Evolutionary conservation across 2,888 invertebrate species (phyloP).

Genomic region (Lagria hirta): DNA sequence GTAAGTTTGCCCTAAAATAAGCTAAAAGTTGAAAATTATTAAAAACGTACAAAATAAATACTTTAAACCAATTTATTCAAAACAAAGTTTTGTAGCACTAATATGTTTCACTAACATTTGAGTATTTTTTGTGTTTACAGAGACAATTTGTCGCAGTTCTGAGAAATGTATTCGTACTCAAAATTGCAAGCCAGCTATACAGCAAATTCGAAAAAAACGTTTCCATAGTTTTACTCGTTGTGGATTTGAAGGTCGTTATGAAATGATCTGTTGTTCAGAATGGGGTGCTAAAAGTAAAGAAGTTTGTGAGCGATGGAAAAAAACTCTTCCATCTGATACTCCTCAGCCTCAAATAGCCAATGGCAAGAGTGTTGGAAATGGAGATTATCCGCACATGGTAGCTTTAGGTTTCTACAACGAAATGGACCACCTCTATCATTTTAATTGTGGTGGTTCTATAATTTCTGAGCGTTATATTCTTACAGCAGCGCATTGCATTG

Average conservation of each 20-base stretch:
- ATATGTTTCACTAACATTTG: too few relatives aligned
- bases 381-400: conserved; percentile 57
- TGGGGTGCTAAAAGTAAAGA: background rate
- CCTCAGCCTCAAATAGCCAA: conserved; percentile 44
- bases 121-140: too few relatives aligned
- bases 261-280: conserved; percentile 3
- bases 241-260: background rate
- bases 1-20: too few relatives aligned
- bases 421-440: conserved; percentile 36
- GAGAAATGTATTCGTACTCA: too few relatives aligned
- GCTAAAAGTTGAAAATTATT: too few relatives aligned
- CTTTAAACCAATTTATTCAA: too few relatives aligned
- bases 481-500: conserved; percentile 62
- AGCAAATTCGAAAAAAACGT: too few relatives aligned
- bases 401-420: conserved; percentile 49
- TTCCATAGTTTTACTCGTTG: conserved; percentile 1
- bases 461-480: conserved; percentile 58
- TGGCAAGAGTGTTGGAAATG: conserved; percentile 49
- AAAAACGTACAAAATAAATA: too few relatives aligned
- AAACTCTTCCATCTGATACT: too few relatives aligned
- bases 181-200: too few relatives aligned
- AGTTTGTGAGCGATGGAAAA: conserved; percentile 1
- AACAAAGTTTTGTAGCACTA: too few relatives aligned
- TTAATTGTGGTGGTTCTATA: conserved; percentile 59
- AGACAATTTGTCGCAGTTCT: too few relatives aligned